phyloP scores from a whole-genome alignment of 1,140 invertebrate genomes.

The Polyergus mexicanus region DNA sequence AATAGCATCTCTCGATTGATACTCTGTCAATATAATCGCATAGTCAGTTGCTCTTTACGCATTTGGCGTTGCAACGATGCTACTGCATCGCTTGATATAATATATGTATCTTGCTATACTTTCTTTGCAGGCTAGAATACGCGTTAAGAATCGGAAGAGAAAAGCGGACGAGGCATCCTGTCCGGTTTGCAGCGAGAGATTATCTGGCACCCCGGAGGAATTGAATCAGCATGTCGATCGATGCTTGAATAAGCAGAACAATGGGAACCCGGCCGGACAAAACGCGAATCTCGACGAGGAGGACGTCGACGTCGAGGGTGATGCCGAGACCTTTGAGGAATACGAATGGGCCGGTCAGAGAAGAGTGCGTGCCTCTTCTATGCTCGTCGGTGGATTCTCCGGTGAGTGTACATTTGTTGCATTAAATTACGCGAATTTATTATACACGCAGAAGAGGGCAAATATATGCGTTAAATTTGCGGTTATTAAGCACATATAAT shows the following conservation, averaged over 20 bases:
- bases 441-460: neutral
- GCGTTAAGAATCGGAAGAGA: constrained; percentile 89
- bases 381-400: constrained; percentile 91
- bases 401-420: constrained; percentile 81
- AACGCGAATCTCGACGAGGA: constrained; percentile 88
- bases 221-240: constrained; percentile 92
- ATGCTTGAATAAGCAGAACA: constrained; percentile 89
- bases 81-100: neutral
- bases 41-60: neutral
- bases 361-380: constrained; percentile 90
- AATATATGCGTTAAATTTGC: constrained; percentile 33
- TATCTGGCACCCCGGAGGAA: constrained; percentile 89
- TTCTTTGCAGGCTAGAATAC: constrained; percentile 87
- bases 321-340: constrained; percentile 90
- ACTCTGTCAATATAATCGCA: too few species aligned
- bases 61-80: neutral
- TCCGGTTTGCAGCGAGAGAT: constrained; percentile 91
- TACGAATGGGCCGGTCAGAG: constrained; percentile 94
- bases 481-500: constrained; percentile 8
- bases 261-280: constrained; percentile 86
- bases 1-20: too few species aligned
- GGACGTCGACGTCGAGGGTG: constrained; percentile 91
- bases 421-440: constrained; percentile 18
- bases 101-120: neutral
- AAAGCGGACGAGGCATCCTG: constrained; percentile 91